Conservation (phyloP, 2,888 invertebrate genomes). For the Cephus pulcher region DNA sequence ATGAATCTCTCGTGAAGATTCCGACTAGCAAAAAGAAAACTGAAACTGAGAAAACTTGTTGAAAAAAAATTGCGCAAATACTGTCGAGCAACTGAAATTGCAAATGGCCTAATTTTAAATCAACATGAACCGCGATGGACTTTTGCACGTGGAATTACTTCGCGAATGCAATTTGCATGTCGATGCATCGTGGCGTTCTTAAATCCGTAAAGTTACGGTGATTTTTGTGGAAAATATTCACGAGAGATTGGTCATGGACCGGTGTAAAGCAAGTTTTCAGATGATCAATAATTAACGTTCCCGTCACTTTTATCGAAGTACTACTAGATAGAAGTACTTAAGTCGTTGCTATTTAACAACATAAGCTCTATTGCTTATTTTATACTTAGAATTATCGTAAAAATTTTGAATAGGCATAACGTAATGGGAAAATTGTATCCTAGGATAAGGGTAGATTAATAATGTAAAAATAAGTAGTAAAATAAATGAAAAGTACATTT, state of each 20-base stretch:
- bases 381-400: conserved; percentile 63
- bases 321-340: conserved; percentile 52
- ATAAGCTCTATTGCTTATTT: conserved; percentile 65
- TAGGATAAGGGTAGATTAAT: conserved; percentile 48
- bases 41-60: neutral
- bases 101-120: neutral
- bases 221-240: neutral
- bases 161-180: neutral
- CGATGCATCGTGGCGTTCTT: neutral
- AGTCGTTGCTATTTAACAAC: conserved; percentile 63
- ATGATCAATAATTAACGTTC: conserved; percentile 26
- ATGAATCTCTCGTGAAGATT: neutral
- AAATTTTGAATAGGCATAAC: conserved; percentile 60
- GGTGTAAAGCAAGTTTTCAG: neutral
- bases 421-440: conserved; percentile 65
- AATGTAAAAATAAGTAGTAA: conserved; percentile 64
- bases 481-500: conserved; percentile 66
- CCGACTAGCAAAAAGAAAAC: neutral
- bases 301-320: conserved; percentile 51
- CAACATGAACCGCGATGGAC: neutral
- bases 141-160: neutral
- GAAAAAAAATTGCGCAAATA: neutral
- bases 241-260: neutral
- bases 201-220: neutral
- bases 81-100: neutral